These are phyloP conservation scores for Ciona savignyi DNA, from an alignment of 23 tunicate species.

Conservation along the genomic window DNA sequence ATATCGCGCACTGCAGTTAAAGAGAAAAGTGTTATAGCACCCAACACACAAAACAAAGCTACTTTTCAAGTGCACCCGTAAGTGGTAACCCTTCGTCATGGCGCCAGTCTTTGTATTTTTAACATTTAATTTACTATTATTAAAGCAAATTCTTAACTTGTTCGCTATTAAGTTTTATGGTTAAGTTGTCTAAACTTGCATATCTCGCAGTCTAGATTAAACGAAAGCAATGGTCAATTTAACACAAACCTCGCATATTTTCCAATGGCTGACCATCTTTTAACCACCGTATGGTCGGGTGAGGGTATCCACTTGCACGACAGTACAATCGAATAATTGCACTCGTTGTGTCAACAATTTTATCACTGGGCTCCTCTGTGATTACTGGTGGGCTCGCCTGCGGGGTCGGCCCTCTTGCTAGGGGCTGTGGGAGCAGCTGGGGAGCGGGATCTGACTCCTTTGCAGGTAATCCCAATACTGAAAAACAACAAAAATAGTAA, in stretches of 20 bases:
- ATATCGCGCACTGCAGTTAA: conserved; percentile 28
- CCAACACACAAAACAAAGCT: not conserved
- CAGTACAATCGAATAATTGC: conserved; percentile 22
- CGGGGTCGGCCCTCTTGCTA: conserved; percentile 2
- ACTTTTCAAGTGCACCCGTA: too few species aligned
- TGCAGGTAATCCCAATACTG: too few species aligned
- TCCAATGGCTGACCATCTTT: conserved; percentile 34
- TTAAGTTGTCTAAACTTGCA: too few species aligned
- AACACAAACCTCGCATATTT: conserved; percentile 8
- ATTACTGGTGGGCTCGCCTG: conserved; percentile 13
- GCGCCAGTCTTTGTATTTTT: too few species aligned
- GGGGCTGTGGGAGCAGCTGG: not conserved
- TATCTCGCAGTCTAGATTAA: too few species aligned
- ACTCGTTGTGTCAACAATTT: conserved; percentile 1
- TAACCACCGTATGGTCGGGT: conserved; percentile 24
- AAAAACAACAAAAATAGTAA: too few species aligned
- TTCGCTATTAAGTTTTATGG: too few species aligned
- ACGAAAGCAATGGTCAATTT: too few species aligned
- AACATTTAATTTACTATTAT: too few species aligned
- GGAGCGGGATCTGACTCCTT: not conserved
- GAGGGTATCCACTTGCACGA: conserved; percentile 22
- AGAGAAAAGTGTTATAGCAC: not conserved
- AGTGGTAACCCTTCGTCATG: too few species aligned
- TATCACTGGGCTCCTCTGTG: conserved; percentile 18
- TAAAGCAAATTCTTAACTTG: too few species aligned